A percentile compares a stretch with the other conserved stretches of the same genome.
phyloP scores from a whole-genome alignment of 2,797 vertebrate species.

The Mus caroli region DNA sequence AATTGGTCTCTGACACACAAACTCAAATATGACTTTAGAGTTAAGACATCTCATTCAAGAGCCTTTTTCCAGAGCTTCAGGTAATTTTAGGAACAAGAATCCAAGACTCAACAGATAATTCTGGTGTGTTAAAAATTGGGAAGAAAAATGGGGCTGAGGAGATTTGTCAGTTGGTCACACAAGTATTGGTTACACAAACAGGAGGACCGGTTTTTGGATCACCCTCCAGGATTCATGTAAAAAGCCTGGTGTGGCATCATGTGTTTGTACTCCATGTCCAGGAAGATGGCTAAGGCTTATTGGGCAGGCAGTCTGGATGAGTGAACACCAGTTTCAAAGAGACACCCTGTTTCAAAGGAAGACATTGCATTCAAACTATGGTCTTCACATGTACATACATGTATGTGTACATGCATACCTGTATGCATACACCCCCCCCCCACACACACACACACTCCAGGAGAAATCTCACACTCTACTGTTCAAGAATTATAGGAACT shows the following conservation, averaged over 20 bases:
- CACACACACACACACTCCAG: not conserved
- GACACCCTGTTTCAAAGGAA: not conserved
- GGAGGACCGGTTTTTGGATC: not conserved
- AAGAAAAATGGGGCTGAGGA: not conserved
- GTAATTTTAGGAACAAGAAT: not conserved
- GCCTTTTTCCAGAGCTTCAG: not conserved
- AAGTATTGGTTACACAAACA: not conserved
- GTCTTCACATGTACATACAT: not conserved
- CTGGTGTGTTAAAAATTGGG: not conserved
- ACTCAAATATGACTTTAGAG: not conserved
- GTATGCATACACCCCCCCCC: rapidly evolving
- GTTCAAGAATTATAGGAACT: not conserved
- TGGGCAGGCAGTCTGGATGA: not conserved
- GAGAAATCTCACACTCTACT: not conserved
- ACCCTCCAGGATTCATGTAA: not conserved
- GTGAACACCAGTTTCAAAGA: not conserved
- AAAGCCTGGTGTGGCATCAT: not conserved
- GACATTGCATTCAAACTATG: not conserved
- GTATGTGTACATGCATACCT: not conserved
- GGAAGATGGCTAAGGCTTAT: not conserved
- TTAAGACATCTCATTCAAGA: not conserved
- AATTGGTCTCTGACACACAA: not conserved
- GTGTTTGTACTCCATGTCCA: not conserved
- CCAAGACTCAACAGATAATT: not conserved
- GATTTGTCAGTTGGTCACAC: not conserved